Base-by-base conservation (phyloP, 2,113 vertebrate genomes). In the Anser brachyrhynchus region DNA sequence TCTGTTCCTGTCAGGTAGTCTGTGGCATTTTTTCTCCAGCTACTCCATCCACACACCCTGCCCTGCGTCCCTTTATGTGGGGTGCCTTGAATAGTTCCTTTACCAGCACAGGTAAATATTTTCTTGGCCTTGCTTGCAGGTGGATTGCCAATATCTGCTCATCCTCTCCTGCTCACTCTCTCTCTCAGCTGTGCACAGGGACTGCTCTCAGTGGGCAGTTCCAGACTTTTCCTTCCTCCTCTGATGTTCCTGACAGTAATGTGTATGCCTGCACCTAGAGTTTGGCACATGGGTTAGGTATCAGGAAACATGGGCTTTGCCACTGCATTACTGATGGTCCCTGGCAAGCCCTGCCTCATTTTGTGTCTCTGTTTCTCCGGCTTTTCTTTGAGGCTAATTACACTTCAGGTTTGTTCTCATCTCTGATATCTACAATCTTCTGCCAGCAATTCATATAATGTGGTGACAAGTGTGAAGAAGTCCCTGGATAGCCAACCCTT, bases 181-280 rank as follows among this genome's bases (percentile, higher is more conserved):
- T 59, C 19, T 28, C 43, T 59, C 21, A 13, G 39, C 26, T 29
- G 62, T 65, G 41, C 26, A 18, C 25, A 19, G 62, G 39, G 10
- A 41, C 23, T 41, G 62, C 13, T 43, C 64, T 43, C 64, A 43
- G 39, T 31, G 39, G 39, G 64, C 64, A 65, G 44, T 70, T n/a
- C 31, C 44, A 70, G 44, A 49, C 44, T 22, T 70, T 20, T 59
- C 55, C 41, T 61, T 33, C 43, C 33, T 35, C 20, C 20, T 35
- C 58, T 13, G 58, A 35, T 59, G 33, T 73, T 57, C 37, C 37
- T 41, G 29, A 22, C 31, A 33, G 26, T 44, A 46, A 75, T 26
- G 33, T 26, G 0, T 31, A 73, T 2, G 1, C 14, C 21, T 9
- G 25, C n/a, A 64, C 18, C 1, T 28, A 10, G 2, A 59, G 6